phyloP scores from a whole-genome alignment of 2,888 invertebrate species.

The Agrotis ipsilon region DNA sequence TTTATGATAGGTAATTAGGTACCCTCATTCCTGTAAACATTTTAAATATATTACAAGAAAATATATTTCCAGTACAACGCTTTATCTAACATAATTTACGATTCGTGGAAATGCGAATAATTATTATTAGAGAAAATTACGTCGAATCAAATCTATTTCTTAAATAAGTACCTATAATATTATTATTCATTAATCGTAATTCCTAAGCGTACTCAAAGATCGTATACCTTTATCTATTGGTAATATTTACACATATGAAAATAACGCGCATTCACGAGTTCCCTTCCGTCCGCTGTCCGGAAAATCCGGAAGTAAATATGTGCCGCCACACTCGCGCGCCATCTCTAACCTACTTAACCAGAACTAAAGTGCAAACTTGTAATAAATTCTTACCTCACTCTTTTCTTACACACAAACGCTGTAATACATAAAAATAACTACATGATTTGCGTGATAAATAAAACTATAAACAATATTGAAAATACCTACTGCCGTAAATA shows the following conservation, averaged over 20 bases:
- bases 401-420: not conserved
- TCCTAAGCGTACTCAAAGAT: not conserved
- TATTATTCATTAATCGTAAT: not conserved
- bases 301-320: conserved; percentile 50
- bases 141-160: too few species aligned
- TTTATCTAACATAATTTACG: too few species aligned
- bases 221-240: too few species aligned
- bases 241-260: not conserved
- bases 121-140: not conserved
- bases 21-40: too few species aligned
- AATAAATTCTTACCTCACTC: not conserved
- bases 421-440: not conserved
- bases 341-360: conserved; percentile 20
- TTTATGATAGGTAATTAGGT: too few species aligned
- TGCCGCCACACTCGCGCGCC: conserved; percentile 4
- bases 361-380: conserved; percentile 6
- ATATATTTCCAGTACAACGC: too few species aligned
- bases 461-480: not conserved
- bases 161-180: too few species aligned
- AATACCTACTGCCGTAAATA: not conserved
- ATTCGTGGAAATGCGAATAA: not conserved
- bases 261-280: conserved; percentile 25
- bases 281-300: conserved; percentile 47
- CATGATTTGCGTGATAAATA: conserved; percentile 1
- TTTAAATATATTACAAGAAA: too few species aligned